Evolutionary conservation across 1,140 invertebrate genomes (phyloP).

Genomic region (Macrostomum lignano): DNA sequence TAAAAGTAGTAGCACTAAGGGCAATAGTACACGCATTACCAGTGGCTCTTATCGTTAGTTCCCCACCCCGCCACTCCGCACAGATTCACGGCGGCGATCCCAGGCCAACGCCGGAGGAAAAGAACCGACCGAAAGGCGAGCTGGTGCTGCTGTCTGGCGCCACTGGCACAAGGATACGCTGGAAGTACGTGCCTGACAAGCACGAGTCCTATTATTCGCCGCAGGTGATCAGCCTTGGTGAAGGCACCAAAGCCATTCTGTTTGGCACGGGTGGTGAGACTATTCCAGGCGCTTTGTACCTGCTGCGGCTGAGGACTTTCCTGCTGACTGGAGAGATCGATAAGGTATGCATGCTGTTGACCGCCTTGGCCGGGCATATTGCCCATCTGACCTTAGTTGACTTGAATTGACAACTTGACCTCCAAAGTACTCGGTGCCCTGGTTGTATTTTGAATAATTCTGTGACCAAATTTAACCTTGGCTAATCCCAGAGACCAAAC

Average conservation of each 20-base stretch:
- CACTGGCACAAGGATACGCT: conserved; percentile 36
- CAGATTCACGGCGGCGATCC: conserved; percentile 38
- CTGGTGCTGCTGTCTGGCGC: neutral
- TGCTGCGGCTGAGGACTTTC: conserved; percentile 31
- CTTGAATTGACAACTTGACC: too few species aligned
- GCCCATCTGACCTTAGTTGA: conserved; percentile 3
- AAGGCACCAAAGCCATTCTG: conserved; percentile 32
- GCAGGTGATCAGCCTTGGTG: conserved; percentile 10
- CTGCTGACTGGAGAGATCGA: conserved; percentile 31
- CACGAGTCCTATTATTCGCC: conserved; percentile 45
- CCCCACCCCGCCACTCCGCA: too few species aligned
- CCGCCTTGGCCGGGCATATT: too few species aligned
- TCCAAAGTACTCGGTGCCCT: too few species aligned
- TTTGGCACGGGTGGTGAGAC: conserved; percentile 46
- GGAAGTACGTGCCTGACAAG: conserved; percentile 36
- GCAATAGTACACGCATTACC: too few species aligned
- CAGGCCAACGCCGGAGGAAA: conserved; percentile 25
- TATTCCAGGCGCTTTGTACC: conserved; percentile 39
- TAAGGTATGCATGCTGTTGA: conserved; percentile 28
- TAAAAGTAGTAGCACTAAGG: too few species aligned
- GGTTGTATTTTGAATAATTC: too few species aligned
- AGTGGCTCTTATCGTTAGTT: too few species aligned
- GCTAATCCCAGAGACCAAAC: too few species aligned
- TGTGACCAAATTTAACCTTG: too few species aligned
- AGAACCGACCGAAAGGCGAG: neutral